Percentiles rank a stretch among this genome's conserved stretches.
phyloP scores from a whole-genome alignment of 2,113 vertebrate species.

The Australoheros scitulus region DNA sequence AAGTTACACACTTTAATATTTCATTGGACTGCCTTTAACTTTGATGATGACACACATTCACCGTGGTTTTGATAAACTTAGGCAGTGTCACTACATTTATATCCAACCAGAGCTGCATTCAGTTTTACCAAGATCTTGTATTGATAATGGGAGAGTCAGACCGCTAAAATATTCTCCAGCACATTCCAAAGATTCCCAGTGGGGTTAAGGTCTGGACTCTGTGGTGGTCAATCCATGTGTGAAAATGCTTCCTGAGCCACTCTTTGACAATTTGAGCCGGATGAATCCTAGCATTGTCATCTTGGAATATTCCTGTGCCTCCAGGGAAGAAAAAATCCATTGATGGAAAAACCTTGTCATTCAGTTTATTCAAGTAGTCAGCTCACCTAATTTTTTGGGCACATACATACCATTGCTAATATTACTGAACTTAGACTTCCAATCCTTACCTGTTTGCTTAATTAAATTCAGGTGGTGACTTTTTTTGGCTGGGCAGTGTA shows the following conservation, averaged over 20 bases:
- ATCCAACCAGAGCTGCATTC: not conserved
- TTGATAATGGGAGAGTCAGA: not conserved
- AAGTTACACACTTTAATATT: not conserved
- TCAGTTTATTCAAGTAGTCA: not conserved
- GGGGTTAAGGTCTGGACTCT: not conserved
- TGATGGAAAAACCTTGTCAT: not conserved
- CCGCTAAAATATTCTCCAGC: not conserved
- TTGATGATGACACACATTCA: not conserved
- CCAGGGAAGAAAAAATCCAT: not conserved
- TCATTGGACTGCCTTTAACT: not conserved
- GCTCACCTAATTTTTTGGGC: not conserved
- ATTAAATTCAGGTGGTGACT: not conserved
- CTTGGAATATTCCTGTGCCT: not conserved
- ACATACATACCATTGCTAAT: not conserved
- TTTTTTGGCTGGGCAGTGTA: not conserved
- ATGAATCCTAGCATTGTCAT: not conserved
- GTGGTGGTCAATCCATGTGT: not conserved
- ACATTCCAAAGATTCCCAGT: not conserved
- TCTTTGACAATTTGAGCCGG: not conserved
- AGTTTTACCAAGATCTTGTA: not conserved
- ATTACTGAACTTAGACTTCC: not conserved
- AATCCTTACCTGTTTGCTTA: not conserved
- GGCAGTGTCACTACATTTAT: too few species aligned
- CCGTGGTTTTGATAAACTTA: not conserved
- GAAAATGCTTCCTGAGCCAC: not conserved